phyloP scores from a whole-genome alignment of 2,113 vertebrate genomes.

The Macquaria australasica region DNA sequence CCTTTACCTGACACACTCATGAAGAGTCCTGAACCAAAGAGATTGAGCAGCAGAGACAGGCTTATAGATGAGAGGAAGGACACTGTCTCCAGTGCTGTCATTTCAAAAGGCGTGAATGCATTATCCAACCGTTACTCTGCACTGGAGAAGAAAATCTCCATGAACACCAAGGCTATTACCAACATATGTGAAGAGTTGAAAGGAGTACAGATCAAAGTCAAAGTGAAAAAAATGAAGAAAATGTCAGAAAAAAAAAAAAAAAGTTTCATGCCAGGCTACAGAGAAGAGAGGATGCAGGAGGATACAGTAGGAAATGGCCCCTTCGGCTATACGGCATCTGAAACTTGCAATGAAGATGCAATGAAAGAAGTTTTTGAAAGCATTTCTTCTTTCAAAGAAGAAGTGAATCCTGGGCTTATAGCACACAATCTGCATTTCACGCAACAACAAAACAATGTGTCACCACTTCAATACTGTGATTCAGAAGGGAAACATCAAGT shows the following conservation, averaged over 20 bases:
- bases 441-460: background rate
- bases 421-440: conserved; percentile 24
- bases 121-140: conserved; percentile 65
- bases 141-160: conserved; percentile 64
- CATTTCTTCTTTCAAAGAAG: conserved; percentile 19
- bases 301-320: conserved; percentile 48
- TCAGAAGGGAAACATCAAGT: background rate
- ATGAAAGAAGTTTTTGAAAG: conserved; percentile 5
- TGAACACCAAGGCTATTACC: conserved; percentile 73
- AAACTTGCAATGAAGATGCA: conserved; percentile 31
- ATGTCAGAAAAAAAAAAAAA: conserved; percentile 36
- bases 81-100: conserved; percentile 54
- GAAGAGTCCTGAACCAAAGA: conserved; percentile 45
- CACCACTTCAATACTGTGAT: background rate
- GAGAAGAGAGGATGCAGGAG: conserved; percentile 58
- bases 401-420: background rate
- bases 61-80: conserved; percentile 51
- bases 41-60: conserved; percentile 41
- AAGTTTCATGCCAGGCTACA: conserved; percentile 31
- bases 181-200: conserved; percentile 73
- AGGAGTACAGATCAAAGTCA: conserved; percentile 73
- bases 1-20: conserved; percentile 44
- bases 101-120: conserved; percentile 73
- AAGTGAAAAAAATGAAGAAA: conserved; percentile 12
- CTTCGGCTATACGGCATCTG: conserved; percentile 34